Evolutionary conservation across 2,797 vertebrate species (phyloP).

Genomic region (Alauda arvensis): DNA sequence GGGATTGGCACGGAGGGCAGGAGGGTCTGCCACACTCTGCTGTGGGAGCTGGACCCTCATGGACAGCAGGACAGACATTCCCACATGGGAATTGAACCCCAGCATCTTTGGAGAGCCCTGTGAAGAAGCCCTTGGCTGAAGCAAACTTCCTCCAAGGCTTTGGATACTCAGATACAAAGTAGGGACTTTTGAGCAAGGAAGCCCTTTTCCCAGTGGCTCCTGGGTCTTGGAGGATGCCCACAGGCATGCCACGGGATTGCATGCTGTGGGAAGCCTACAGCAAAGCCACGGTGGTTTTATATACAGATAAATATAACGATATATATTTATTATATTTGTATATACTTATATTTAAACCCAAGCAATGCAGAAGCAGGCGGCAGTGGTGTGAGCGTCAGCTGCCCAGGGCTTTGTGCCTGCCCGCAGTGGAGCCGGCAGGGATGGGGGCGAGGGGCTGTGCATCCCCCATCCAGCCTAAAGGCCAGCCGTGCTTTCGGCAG

Average conservation of each 20-base stretch:
- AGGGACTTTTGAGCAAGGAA: background rate
- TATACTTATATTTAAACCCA: background rate
- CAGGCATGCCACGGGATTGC: background rate
- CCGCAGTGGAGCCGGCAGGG: background rate
- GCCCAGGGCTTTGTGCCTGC: background rate
- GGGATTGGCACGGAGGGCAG: background rate
- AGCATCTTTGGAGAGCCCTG: background rate
- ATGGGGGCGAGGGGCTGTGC: background rate
- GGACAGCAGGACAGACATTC: background rate
- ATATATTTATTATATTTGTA: background rate
- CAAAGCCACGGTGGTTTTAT: background rate
- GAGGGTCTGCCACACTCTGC: background rate
- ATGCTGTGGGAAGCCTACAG: background rate
- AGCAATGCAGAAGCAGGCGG: background rate
- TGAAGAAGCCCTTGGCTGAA: background rate
- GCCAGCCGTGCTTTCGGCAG: background rate
- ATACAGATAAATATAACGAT: background rate
- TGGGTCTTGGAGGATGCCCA: background rate
- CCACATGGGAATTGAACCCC: background rate
- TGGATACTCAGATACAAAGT: background rate
- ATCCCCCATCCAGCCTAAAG: accelerated
- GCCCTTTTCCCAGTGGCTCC: background rate
- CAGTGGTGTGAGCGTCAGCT: background rate
- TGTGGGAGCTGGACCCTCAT: accelerated
- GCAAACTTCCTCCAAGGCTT: background rate